phyloP scores from a whole-genome alignment of 2,888 invertebrate species.

The Caenorhabditis macrosperma region DNA sequence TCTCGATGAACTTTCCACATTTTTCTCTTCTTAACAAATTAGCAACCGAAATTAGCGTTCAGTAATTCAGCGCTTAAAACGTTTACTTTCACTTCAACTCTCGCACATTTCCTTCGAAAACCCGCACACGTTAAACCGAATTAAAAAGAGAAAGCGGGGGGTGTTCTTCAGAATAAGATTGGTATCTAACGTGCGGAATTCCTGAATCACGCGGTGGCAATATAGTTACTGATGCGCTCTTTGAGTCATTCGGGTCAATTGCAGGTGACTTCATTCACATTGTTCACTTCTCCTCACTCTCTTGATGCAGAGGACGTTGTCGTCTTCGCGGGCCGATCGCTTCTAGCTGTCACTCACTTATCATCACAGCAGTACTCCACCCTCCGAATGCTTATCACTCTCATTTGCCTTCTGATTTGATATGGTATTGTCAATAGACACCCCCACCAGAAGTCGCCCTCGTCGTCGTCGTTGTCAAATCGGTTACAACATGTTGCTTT shows the following conservation, averaged over 20 bases:
- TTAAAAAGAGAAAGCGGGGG: conserved; percentile 31
- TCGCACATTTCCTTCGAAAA: conserved; percentile 12
- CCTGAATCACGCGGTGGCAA: conserved; percentile 30
- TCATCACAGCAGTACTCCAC: conserved; percentile 2
- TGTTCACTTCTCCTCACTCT: not conserved
- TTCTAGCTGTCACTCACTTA: conserved; percentile 8
- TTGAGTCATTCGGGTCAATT: conserved; percentile 47
- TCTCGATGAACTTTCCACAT: conserved; percentile 3
- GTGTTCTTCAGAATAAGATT: conserved; percentile 10
- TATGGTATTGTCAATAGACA: conserved; percentile 27
- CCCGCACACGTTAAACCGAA: conserved; percentile 11
- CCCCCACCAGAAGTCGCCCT: conserved; percentile 1
- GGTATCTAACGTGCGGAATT: conserved; percentile 25
- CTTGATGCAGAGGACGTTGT: not conserved
- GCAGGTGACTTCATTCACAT: conserved; percentile 18
- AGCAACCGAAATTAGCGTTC: no score
- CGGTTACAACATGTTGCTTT: conserved; percentile 53
- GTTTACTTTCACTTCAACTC: not conserved
- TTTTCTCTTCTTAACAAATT: not conserved
- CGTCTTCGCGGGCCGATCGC: not conserved
- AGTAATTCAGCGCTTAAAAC: not conserved
- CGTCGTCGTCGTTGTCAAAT: conserved; percentile 12
- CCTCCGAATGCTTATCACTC: conserved; percentile 32
- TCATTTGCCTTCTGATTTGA: conserved; percentile 2
- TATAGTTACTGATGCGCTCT: conserved; percentile 13